A percentile compares a stretch with the other conserved stretches of the same genome.
phyloP scores from a whole-genome alignment of 2,113 vertebrate species.

The Sarotherodon lohbergeri region DNA sequence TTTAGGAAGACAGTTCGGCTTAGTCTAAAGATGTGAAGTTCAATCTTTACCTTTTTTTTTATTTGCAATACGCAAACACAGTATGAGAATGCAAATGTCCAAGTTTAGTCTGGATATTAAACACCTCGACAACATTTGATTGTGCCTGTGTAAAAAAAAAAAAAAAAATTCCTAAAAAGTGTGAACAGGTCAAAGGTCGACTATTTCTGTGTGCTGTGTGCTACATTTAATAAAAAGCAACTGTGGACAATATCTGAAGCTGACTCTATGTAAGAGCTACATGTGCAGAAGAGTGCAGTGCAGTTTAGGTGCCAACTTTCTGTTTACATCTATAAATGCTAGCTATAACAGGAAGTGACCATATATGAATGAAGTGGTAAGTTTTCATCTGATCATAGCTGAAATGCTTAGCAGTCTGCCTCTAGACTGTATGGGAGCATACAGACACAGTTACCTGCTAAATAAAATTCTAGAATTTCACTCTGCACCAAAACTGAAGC shows the following conservation, averaged over 20 bases:
- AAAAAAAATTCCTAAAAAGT: not conserved
- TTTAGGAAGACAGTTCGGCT: not conserved
- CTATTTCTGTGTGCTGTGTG: not conserved
- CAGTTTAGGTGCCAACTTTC: not conserved
- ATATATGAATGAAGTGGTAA: not conserved
- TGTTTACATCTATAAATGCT: not conserved
- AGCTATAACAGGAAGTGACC: not conserved
- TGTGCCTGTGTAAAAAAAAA: not conserved
- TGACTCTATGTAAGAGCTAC: not conserved
- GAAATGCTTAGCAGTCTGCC: not conserved
- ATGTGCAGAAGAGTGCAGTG: not conserved
- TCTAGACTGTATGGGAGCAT: not conserved
- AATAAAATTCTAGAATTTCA: not conserved
- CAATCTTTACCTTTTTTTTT: not conserved
- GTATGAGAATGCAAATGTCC: not conserved
- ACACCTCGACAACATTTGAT: not conserved
- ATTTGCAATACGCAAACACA: not conserved
- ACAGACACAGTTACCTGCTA: not conserved
- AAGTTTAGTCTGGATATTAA: not conserved
- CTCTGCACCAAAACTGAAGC: not conserved
- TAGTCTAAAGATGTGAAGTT: not conserved
- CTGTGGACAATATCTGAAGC: not conserved
- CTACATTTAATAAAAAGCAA: not conserved
- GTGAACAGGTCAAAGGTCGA: not conserved
- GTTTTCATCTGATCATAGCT: not conserved